Conservation (phyloP, 35 echinoderm and acorn worm genomes). For the Strongylocentrotus purpuratus region DNA sequence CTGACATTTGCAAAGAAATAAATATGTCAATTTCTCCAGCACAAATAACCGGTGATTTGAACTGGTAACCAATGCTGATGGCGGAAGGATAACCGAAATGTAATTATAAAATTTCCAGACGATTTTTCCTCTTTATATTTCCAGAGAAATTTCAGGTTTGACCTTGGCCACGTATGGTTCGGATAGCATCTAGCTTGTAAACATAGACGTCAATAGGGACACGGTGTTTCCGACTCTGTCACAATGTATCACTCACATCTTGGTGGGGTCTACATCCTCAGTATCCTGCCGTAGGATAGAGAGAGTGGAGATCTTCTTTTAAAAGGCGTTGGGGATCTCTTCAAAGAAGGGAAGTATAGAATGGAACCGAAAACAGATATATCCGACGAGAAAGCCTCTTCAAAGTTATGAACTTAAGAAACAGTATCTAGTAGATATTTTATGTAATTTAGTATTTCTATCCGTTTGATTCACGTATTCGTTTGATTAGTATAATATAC, state of each 20-base stretch:
- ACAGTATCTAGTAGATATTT: too few relatives aligned
- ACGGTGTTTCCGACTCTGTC: background rate
- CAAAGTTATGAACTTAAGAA: too few relatives aligned
- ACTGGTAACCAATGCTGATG: background rate
- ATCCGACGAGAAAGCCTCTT: too few relatives aligned
- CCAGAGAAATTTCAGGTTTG: background rate
- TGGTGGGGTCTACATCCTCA: background rate
- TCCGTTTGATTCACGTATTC: too few relatives aligned
- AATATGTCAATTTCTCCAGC: background rate
- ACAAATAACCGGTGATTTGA: background rate
- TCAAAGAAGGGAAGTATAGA: background rate
- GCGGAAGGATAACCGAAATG: constrained; percentile 40
- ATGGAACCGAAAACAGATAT: too few relatives aligned
- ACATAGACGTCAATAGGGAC: background rate
- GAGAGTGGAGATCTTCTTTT: too few relatives aligned
- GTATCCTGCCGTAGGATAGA: too few relatives aligned
- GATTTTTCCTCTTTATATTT: constrained; percentile 30
- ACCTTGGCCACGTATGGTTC: background rate
- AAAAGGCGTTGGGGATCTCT: too few relatives aligned
- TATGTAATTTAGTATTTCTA: too few relatives aligned
- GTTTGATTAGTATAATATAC: too few relatives aligned
- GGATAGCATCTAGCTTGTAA: background rate
- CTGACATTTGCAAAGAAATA: constrained; percentile 12
- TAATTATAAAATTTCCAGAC: constrained; percentile 45
- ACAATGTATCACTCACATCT: background rate